phyloP scores from a whole-genome alignment of 2,888 invertebrate species.

The Oasisia sp. region DNA sequence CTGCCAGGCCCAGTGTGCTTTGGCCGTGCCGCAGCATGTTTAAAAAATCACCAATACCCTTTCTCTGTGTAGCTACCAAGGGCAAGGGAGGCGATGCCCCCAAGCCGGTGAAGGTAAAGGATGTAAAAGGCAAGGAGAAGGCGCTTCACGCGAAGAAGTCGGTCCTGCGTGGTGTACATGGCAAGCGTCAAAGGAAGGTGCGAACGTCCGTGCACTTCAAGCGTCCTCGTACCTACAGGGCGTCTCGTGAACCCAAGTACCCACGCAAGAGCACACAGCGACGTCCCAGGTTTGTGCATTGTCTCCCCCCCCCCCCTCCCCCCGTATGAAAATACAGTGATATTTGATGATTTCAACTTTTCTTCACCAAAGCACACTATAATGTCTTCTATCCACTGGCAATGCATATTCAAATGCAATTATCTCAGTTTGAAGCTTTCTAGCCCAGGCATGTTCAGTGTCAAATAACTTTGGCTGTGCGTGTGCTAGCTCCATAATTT shows the following conservation, averaged over 20 bases:
- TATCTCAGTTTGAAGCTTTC: too few species aligned
- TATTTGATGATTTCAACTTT: too few species aligned
- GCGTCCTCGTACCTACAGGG: constrained; percentile 90
- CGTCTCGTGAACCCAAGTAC: constrained; percentile 92
- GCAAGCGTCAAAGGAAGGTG: constrained; percentile 87
- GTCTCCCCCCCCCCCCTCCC: too few species aligned
- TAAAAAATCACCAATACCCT: neutral
- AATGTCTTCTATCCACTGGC: too few species aligned
- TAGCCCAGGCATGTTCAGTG: too few species aligned
- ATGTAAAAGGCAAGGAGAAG: neutral
- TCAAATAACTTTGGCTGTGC: too few species aligned
- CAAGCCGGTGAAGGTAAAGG: neutral
- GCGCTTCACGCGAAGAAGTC: constrained; percentile 73
- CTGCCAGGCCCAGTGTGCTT: too few species aligned
- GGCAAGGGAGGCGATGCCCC: neutral
- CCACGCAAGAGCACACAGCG: constrained; percentile 93
- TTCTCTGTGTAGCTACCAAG: neutral
- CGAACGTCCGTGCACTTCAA: constrained; percentile 96
- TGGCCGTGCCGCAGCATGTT: neutral
- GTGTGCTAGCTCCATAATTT: too few species aligned
- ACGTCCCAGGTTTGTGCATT: constrained; percentile 77
- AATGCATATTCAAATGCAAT: too few species aligned
- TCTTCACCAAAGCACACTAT: too few species aligned
- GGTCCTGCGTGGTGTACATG: constrained; percentile 91
- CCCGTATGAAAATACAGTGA: too few species aligned